A percentile compares a stretch with the other conserved stretches of the same genome.
Conservation (phyloP, 2,797 vertebrate species). For the Telmatherina bonti region DNA sequence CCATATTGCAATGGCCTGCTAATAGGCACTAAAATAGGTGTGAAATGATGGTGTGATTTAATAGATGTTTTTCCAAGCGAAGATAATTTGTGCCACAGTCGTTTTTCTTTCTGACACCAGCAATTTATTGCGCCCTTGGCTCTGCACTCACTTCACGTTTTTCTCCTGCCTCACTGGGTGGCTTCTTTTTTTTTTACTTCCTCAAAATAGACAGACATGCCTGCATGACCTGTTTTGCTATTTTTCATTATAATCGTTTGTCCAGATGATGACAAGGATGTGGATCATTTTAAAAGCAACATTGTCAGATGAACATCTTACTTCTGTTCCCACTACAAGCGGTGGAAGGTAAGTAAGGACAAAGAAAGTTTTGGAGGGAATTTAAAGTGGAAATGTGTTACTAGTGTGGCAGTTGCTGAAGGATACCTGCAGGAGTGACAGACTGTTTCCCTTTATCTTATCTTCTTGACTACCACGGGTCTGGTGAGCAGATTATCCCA, state of each 20-base stretch:
- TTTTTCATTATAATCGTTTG: constrained; percentile 14
- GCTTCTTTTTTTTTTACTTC: constrained; percentile 6
- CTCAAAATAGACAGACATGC: constrained; percentile 6
- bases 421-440: constrained; percentile 1
- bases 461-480: neutral
- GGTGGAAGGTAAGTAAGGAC: constrained; percentile 13
- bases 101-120: constrained; percentile 72
- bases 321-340: neutral
- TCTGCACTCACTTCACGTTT: constrained; percentile 23
- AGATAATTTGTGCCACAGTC: constrained; percentile 58
- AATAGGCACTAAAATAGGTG: constrained; percentile 18
- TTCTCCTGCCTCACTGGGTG: constrained; percentile 14
- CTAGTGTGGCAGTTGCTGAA: constrained; percentile 12
- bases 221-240: neutral
- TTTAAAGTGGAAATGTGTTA: neutral
- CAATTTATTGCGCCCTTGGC: constrained; percentile 62
- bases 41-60: constrained; percentile 31
- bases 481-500: neutral
- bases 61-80: constrained; percentile 44
- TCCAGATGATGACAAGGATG: neutral
- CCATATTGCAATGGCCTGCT: neutral
- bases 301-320: neutral
- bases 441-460: constrained; percentile 6
- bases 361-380: neutral
- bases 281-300: neutral